Evolutionary conservation across 2,888 invertebrate genomes (phyloP), one percentile per base, ranked within the genome.

Genomic region (Himalopsyche anomala): DNA sequence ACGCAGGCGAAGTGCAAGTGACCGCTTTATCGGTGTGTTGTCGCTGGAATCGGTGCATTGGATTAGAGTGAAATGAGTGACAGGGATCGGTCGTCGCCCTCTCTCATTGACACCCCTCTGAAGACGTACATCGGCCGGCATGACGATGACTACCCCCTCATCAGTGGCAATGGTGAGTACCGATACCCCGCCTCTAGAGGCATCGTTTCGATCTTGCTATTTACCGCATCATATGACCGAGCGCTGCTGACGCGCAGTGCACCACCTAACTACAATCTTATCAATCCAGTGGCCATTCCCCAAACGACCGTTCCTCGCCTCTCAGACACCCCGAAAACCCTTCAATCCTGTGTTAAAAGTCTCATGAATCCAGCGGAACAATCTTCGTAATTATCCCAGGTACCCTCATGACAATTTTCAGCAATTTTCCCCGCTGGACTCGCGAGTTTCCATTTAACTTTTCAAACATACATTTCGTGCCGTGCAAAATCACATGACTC

Each of bases 61-160:
- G 87, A 87, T 87, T 84, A 54, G 82, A 85, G 87, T 87, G 88
- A 85, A 94, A 97, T 97, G 97, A 96, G 96, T 94, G 96, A 96
- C 95, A 96, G 96, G 95, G 96, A 96, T 95, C 96, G 96, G 94
- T 95, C 95, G 93, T 97, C 96, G 94, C 96, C 96, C 93, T 96
- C 96, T 94, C 95, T 97, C 93, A 95, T 96, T 94, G 96, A 97
- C 95, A 96, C 96, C 94, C 96, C 96, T 94, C 94, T 96, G 92
- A 96, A 97, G 95, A 96, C 96, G 91, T 95, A 96, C 93, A 95
- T 97, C 92, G 95, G 95, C 92, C 95, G 96, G 92, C 96, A 96
- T 92, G 96, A 96, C 94, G 95, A 96, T 92, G 95, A 96, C 93
- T 96, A 95, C 93, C 96, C 96, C 90, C 94, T 96, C 90, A 95